Percentiles rank a stretch among this genome's conserved stretches.
phyloP scores from a whole-genome alignment of 2,888 invertebrate species.

The Cerceris ruficornis region DNA sequence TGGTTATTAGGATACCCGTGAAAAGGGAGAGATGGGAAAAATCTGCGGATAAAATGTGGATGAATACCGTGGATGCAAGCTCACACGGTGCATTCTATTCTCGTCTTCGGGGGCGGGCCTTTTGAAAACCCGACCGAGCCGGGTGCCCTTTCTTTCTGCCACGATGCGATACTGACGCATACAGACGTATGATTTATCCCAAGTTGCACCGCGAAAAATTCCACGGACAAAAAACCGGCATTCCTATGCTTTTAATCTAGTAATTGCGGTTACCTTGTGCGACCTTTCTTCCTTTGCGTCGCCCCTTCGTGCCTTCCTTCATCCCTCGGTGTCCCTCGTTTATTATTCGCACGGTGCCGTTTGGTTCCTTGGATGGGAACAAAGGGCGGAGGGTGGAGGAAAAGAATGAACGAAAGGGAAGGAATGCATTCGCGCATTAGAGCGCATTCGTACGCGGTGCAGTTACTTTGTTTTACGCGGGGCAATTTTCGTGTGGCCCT shows the following conservation, averaged over 20 bases:
- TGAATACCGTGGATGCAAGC: background rate
- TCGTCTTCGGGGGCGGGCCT: constrained; percentile 9
- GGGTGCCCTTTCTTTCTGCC: constrained; percentile 2
- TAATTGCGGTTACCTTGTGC: constrained; percentile 39
- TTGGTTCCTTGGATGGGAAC: constrained; percentile 8
- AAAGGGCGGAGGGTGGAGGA: constrained; percentile 6
- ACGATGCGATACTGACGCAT: constrained; percentile 21
- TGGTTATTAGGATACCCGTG: constrained; percentile 22
- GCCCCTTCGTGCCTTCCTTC: background rate
- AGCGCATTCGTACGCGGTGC: constrained; percentile 23
- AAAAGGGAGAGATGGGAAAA: constrained; percentile 24
- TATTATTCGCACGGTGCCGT: constrained; percentile 9
- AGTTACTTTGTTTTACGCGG: constrained; percentile 10
- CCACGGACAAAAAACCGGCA: background rate
- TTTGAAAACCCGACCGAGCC: constrained; percentile 2
- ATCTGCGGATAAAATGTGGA: constrained; percentile 8
- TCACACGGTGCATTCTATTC: constrained; percentile 18
- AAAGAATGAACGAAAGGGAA: no score
- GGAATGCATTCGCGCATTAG: constrained; percentile 10
- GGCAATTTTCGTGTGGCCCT: constrained; percentile 12
- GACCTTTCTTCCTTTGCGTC: background rate
- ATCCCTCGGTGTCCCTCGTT: background rate
- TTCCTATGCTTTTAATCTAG: constrained; percentile 36
- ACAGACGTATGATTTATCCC: background rate
- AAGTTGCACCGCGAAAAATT: background rate